Conservation (phyloP, 2,797 vertebrate species). For the Hyperoplus immaculatus region DNA sequence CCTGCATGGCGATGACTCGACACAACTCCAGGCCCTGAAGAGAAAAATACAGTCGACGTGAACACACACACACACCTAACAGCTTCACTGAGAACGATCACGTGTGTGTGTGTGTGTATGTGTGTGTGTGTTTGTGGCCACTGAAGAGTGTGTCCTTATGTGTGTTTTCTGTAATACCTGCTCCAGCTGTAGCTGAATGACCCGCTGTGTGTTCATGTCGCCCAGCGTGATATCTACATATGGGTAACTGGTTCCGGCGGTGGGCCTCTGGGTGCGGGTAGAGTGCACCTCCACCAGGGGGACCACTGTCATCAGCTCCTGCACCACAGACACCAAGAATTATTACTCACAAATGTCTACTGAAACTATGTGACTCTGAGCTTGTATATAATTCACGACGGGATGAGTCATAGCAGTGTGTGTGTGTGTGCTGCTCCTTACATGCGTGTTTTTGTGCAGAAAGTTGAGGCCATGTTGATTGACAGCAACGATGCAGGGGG, state of each 20-base stretch:
- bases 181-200: constrained; percentile 95
- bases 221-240: constrained; percentile 94
- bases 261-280: constrained; percentile 91
- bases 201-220: constrained; percentile 86
- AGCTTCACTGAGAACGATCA: not conserved
- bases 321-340: constrained; percentile 44
- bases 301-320: constrained; percentile 91
- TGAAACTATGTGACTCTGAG: constrained; percentile 19
- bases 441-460: constrained; percentile 94
- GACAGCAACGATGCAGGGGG: constrained; percentile 94
- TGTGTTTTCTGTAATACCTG: constrained; percentile 84
- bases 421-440: constrained; percentile 73
- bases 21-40: constrained; percentile 95
- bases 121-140: not conserved
- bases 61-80: not conserved
- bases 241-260: constrained; percentile 90
- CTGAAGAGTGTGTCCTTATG: constrained; percentile 19
- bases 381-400: constrained; percentile 32
- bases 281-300: constrained; percentile 94
- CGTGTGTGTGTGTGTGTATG: not conserved
- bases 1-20: constrained; percentile 93
- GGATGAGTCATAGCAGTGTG: constrained; percentile 27
- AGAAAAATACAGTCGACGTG: constrained; percentile 39
- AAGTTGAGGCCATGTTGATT: constrained; percentile 97
- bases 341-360: not conserved